Evolutionary conservation across 2,113 vertebrate genomes (phyloP), one percentile per base, ranked within the genome.

Genomic region (Excalfactoria chinensis): DNA sequence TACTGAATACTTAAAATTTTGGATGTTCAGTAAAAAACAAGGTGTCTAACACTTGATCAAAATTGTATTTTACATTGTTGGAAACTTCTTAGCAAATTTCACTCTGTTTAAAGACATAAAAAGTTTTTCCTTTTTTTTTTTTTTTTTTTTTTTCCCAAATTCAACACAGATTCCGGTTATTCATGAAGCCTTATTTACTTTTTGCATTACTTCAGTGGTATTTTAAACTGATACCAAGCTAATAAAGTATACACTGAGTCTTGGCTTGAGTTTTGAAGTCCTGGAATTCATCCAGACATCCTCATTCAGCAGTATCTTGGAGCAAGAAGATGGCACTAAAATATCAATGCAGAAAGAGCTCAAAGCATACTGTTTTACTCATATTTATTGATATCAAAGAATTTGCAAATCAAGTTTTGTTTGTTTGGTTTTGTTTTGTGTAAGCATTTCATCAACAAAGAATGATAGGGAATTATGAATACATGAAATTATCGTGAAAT

Each of bases 171-270:
- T 93, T 93, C 72, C 87, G 64, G 43, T 91, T 97, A 92, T 95
- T 96, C 69, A 55, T 89, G 78, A 95, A 96, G 67, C 3, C 69
- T 86, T 95, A 94, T 94, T 80, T 80, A 60, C 77, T 93, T 95
- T 97, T 94, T 94, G 21, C 71, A 94, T 97, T 97, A 95, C 95
- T 97, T 97, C 85, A 91, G 83, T 95, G 80, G 85, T 94, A 94
- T 96, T 97, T 97, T 95, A 95, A 96, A 92, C 53, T 95, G 88
- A 95, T 89, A 64, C 95, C 87, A 96, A 95, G 89, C 93, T 97
- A 93, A 95, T 96, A 88, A 97, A 97, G 94, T 95, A 94, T 75
- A 84, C 41, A 73, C 49, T 95, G 92, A 95, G 92, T 68, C 80
- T 95, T 97, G 93, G 92, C 93, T 95, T 95, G 66, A 67, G 58